Percentiles rank a stretch among this genome's conserved stretches.
These are phyloP conservation scores for Tauraco hartlaubi DNA, from an alignment of 2,797 vertebrate genomes.

Conservation along the genomic window DNA sequence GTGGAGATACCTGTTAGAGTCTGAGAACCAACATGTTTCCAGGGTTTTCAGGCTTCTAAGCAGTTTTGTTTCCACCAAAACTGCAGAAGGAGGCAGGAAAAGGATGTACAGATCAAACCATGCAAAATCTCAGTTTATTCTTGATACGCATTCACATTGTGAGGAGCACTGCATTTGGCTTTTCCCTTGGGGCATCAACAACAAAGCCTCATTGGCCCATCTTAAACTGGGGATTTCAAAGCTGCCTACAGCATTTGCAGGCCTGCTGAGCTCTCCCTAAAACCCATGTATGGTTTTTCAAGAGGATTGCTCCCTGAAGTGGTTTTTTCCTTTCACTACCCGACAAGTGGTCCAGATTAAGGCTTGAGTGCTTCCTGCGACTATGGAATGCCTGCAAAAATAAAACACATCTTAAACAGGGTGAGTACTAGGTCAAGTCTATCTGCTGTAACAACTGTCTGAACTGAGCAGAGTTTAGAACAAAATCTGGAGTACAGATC, in stretches of 20 bases:
- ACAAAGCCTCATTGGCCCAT: background rate
- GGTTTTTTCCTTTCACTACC: background rate
- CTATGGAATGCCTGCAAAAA: slow-evolving; percentile 23
- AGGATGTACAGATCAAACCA: background rate
- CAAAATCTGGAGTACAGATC: slow-evolving; percentile 17
- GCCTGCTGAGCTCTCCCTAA: slow-evolving; percentile 17
- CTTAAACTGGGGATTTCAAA: slow-evolving; percentile 17
- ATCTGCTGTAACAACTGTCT: background rate
- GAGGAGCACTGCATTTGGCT: background rate
- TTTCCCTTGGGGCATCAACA: background rate
- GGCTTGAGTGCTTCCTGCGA: slow-evolving; percentile 27
- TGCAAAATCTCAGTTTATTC: background rate
- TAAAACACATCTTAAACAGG: slow-evolving; percentile 42
- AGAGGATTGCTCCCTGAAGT: background rate
- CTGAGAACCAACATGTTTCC: background rate
- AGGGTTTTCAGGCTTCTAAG: background rate
- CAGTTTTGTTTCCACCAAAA: background rate
- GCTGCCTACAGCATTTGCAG: slow-evolving; percentile 9
- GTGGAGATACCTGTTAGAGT: background rate
- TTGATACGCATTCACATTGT: background rate
- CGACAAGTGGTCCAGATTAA: slow-evolving; percentile 31
- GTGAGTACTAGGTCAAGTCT: slow-evolving; percentile 33
- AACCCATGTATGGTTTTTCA: background rate
- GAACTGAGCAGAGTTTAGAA: background rate
- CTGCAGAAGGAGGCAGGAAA: background rate